Conservation (phyloP, 2,888 invertebrate species). For the Miltochrista miniata region DNA sequence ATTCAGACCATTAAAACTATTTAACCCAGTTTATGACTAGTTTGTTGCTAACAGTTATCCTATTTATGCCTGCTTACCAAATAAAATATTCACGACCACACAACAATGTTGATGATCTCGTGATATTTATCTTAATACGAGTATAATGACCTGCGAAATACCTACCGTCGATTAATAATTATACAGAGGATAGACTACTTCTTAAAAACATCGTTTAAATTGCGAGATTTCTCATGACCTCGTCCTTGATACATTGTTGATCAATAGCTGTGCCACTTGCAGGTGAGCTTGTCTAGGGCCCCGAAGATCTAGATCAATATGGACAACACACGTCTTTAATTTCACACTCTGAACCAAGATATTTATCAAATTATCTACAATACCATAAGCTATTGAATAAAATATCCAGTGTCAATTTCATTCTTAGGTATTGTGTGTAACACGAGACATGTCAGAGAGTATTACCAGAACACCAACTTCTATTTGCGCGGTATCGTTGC, state of each 20-base stretch:
- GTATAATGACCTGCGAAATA: constrained; percentile 12
- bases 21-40: background rate
- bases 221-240: too few species aligned
- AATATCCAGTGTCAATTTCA: constrained; percentile 29
- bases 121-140: constrained; percentile 5
- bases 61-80: background rate
- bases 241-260: too few species aligned
- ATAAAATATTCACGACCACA: constrained; percentile 11
- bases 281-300: too few species aligned
- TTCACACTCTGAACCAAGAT: constrained; percentile 35
- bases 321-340: constrained; percentile 30
- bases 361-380: constrained; percentile 44
- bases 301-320: too few species aligned
- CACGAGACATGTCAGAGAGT: constrained; percentile 13
- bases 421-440: constrained; percentile 21
- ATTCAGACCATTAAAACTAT: background rate
- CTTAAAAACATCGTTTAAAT: too few species aligned
- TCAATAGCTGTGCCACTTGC: too few species aligned
- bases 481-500: constrained; percentile 11
- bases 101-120: background rate
- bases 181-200: too few species aligned
- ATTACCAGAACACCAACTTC: constrained; percentile 22
- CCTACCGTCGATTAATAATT: too few species aligned
- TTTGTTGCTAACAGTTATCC: constrained; percentile 3
- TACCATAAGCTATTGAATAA: constrained; percentile 20